phyloP scores from a whole-genome alignment of 2,888 invertebrate species.

The Lepidocyrtinus sp. region DNA sequence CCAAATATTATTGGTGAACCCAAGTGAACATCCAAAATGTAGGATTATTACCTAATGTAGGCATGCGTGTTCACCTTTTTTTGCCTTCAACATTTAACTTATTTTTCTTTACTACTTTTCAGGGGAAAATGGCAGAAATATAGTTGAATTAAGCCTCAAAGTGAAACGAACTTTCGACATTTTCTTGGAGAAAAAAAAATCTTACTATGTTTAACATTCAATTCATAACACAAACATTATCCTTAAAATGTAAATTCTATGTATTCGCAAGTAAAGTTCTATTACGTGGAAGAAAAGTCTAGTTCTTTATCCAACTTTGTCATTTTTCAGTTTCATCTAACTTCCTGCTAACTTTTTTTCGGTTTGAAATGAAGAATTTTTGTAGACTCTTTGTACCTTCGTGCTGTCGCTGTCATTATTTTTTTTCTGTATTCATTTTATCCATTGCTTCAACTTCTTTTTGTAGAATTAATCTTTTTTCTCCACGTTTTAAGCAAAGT shows the following conservation, averaged over 20 bases:
- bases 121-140: neutral
- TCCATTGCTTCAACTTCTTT: neutral
- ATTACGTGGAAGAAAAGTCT: slow-evolving; percentile 5
- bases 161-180: slow-evolving; percentile 18
- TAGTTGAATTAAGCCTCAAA: neutral
- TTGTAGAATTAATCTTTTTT: slow-evolving; percentile 14
- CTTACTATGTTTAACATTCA: slow-evolving; percentile 18
- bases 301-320: slow-evolving; percentile 7
- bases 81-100: neutral
- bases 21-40: neutral
- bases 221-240: slow-evolving; percentile 9
- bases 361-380: neutral
- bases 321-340: slow-evolving; percentile 12
- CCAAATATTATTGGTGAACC: neutral
- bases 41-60: neutral
- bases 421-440: slow-evolving; percentile 9
- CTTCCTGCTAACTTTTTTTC: slow-evolving; percentile 3
- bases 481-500: neutral
- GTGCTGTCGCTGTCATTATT: too few relatives aligned
- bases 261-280: neutral
- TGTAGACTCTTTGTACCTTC: neutral
- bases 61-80: neutral
- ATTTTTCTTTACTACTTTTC: neutral
- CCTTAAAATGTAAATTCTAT: slow-evolving; percentile 6
- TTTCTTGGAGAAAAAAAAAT: slow-evolving; percentile 9